Conservation (phyloP, 1,140 invertebrate genomes). For the Drosophila mojavensis region DNA sequence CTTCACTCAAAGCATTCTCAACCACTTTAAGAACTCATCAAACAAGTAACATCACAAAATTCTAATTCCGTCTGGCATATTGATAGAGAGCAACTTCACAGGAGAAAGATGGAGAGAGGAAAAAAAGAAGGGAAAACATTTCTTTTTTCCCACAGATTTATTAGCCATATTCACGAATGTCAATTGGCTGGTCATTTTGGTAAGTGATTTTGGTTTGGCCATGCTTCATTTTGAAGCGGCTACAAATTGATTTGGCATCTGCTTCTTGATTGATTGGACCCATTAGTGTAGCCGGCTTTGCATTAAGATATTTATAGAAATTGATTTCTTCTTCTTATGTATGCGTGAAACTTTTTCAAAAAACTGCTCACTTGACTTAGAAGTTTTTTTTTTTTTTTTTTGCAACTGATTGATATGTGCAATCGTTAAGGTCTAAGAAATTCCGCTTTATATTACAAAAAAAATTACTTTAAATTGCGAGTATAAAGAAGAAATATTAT, state of each 20-base stretch:
- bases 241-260: conserved; percentile 76
- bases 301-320: conserved; percentile 1
- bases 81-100: conserved; percentile 40
- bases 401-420: conserved; percentile 8
- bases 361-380: neutral
- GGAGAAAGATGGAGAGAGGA: neutral
- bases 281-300: conserved; percentile 60
- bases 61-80: conserved; percentile 24
- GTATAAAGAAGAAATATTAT: neutral
- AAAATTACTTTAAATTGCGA: neutral
- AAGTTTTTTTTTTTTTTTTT: neutral
- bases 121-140: neutral
- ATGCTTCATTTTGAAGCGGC: conserved; percentile 54
- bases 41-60: neutral
- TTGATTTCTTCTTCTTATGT: neutral
- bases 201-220: conserved; percentile 58
- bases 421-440: neutral
- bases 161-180: conserved; percentile 52
- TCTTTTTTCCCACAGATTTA: conserved; percentile 56
- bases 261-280: conserved; percentile 70
- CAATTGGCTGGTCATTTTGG: conserved; percentile 57
- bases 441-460: neutral
- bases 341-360: conserved; percentile 3
- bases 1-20: neutral
- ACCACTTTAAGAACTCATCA: neutral